These are phyloP conservation scores for Teleopsis dalmanni DNA, from an alignment of 1,140 invertebrate genomes.

Conservation along the genomic window DNA sequence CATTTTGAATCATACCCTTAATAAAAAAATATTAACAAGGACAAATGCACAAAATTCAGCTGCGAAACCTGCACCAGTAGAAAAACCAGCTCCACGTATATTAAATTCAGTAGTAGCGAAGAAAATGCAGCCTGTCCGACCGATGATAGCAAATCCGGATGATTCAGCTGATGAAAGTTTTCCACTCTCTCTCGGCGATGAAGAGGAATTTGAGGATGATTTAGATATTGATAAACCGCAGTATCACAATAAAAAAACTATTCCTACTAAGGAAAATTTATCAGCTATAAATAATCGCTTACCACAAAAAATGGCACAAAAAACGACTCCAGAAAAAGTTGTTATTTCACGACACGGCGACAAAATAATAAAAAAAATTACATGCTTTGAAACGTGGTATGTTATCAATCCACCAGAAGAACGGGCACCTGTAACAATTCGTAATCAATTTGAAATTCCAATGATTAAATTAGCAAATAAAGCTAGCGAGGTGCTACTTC, in stretches of 20 bases:
- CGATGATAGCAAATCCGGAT: conserved; percentile 28
- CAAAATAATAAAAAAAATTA: conserved; percentile 41
- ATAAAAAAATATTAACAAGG: conserved; percentile 1
- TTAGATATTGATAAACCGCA: conserved; percentile 6
- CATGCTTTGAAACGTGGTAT: conserved; percentile 44
- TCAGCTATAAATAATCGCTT: conserved; percentile 4
- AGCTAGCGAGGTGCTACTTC: conserved; percentile 24
- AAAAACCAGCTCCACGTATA: conserved; percentile 37
- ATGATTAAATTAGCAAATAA: conserved; percentile 36
- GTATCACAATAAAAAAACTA: background rate
- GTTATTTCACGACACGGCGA: conserved; percentile 33
- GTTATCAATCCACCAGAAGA: conserved; percentile 30
- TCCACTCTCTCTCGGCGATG: conserved; percentile 12
- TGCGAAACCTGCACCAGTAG: background rate
- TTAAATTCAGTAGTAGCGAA: conserved; percentile 36
- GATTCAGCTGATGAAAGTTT: conserved; percentile 28
- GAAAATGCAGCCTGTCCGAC: conserved; percentile 29
- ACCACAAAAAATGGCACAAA: background rate
- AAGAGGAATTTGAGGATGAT: conserved; percentile 22
- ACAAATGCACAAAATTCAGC: background rate
- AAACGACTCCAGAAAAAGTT: conserved; percentile 27
- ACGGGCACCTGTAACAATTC: conserved; percentile 3
- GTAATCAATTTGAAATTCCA: conserved; percentile 31
- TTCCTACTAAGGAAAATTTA: conserved; percentile 12
- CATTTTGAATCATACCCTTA: conserved; percentile 7